Evolutionary conservation across 2,888 invertebrate genomes (phyloP).

Genomic region (Leptopilina drosophilae): DNA sequence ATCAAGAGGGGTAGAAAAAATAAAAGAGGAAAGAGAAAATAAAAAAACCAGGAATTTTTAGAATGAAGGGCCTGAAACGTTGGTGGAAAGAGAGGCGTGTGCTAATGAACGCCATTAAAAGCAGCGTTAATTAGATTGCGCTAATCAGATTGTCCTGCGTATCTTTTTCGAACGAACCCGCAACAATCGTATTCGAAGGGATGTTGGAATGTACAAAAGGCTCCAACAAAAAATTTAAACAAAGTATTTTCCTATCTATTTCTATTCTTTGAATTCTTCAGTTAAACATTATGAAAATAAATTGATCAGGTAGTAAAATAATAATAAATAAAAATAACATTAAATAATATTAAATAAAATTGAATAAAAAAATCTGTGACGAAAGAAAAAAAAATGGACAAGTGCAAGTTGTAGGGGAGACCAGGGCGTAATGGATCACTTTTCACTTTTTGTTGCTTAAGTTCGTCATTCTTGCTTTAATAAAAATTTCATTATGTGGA

Average conservation of each 20-base stretch:
- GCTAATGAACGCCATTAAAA: slow-evolving; percentile 77
- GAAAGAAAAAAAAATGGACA: too few species aligned
- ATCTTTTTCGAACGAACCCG: slow-evolving; percentile 65
- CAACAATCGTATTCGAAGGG: slow-evolving; percentile 64
- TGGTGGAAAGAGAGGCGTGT: slow-evolving; percentile 67
- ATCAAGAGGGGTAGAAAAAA: slow-evolving; percentile 41
- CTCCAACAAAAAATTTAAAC: too few species aligned
- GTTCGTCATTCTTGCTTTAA: too few species aligned
- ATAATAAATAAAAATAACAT: too few species aligned
- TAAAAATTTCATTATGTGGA: too few species aligned
- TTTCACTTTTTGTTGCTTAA: too few species aligned
- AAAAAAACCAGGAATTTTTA: slow-evolving; percentile 46
- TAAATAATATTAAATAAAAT: too few species aligned
- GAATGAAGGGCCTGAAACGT: slow-evolving; percentile 50
- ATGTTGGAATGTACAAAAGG: slow-evolving; percentile 44
- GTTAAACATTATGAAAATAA: background rate
- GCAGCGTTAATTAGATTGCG: slow-evolving; percentile 77
- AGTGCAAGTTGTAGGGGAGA: too few species aligned
- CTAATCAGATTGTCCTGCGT: slow-evolving; percentile 76
- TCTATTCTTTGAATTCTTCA: slow-evolving; percentile 36
- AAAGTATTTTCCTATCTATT: slow-evolving; percentile 54
- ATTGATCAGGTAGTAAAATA: too few species aligned
- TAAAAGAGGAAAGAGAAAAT: slow-evolving; percentile 32
- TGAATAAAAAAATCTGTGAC: background rate
- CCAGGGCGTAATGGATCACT: too few species aligned